These are phyloP conservation scores for Drosophila kanapiae DNA, from an alignment of 1,140 invertebrate genomes.

Conservation along the genomic window DNA sequence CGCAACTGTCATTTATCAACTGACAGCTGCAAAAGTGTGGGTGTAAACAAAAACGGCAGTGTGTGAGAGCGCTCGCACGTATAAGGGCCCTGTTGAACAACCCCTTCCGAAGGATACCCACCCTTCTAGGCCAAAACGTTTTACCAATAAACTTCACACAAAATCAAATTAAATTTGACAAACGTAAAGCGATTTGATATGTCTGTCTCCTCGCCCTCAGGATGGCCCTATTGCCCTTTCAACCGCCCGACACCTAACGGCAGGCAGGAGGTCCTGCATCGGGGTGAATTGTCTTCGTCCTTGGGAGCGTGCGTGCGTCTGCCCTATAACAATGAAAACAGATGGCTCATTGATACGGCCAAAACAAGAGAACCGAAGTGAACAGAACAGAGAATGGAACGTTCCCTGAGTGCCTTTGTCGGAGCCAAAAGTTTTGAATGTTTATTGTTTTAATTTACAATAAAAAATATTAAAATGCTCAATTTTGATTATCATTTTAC, in stretches of 20 bases:
- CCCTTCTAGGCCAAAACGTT: conserved; percentile 65
- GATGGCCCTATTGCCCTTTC: conserved; percentile 4
- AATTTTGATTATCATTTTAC: conserved; percentile 81
- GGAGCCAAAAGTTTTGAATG: conserved; percentile 61
- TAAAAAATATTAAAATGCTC: conserved; percentile 80
- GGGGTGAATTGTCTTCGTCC: conserved; percentile 39
- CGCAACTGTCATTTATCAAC: conserved; percentile 51
- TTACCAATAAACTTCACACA: conserved; percentile 83
- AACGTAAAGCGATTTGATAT: conserved; percentile 81
- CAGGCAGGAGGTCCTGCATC: conserved; percentile 10
- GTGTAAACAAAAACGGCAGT: not conserved
- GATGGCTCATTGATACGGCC: conserved; percentile 69
- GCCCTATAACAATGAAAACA: conserved; percentile 80
- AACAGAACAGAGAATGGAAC: too few species aligned
- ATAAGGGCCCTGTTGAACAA: conserved; percentile 20
- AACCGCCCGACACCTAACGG: conserved; percentile 20
- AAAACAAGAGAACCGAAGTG: conserved; percentile 17
- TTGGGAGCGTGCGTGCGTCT: conserved; percentile 52
- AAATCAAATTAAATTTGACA: conserved; percentile 84
- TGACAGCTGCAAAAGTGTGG: conserved; percentile 8
- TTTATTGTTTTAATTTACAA: conserved; percentile 83
- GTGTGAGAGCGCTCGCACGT: conserved; percentile 45
- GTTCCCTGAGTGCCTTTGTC: conserved; percentile 11
- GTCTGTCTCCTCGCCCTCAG: conserved; percentile 42
- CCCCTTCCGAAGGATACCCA: not conserved